Conservation (phyloP, 1,140 invertebrate genomes). For the Drosophila virilis region DNA sequence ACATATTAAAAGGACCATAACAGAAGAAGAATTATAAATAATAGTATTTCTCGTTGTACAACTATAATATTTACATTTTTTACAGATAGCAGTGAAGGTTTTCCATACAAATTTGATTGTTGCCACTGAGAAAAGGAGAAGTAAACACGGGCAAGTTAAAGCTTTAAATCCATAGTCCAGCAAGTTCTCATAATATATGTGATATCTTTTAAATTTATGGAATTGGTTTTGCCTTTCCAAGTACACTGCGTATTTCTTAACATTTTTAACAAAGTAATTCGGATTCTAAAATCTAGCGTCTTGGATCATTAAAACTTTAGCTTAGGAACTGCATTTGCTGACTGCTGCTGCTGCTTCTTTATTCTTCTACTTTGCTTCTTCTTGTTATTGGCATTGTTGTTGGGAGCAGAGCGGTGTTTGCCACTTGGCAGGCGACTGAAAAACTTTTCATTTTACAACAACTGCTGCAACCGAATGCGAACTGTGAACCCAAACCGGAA, state of each 20-base stretch:
- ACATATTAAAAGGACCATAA: too few species aligned
- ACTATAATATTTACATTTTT: too few species aligned
- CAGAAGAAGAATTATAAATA: too few species aligned
- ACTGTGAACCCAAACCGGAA: conserved; percentile 20
- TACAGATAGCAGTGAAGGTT: too few species aligned
- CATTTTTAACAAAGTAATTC: conserved; percentile 24
- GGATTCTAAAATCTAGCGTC: conserved; percentile 32
- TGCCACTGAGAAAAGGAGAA: too few species aligned
- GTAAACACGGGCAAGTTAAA: too few species aligned
- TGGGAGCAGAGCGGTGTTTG: conserved; percentile 16
- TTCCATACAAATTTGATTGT: too few species aligned
- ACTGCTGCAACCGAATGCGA: conserved; percentile 35
- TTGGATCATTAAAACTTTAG: conserved; percentile 77
- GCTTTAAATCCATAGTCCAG: not conserved
- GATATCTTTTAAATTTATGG: not conserved
- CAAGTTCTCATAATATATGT: not conserved
- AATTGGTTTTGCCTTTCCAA: not conserved
- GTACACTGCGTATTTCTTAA: conserved; percentile 1
- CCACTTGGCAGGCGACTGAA: conserved; percentile 65
- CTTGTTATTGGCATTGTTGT: not conserved
- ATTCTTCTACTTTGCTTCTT: not conserved
- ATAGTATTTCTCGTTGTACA: too few species aligned
- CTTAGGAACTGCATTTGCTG: conserved; percentile 41
- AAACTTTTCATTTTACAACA: conserved; percentile 66
- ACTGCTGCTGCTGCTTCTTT: conserved; percentile 10